Conservation (phyloP, 2,888 invertebrate genomes). For the Nemurella pictetii region DNA sequence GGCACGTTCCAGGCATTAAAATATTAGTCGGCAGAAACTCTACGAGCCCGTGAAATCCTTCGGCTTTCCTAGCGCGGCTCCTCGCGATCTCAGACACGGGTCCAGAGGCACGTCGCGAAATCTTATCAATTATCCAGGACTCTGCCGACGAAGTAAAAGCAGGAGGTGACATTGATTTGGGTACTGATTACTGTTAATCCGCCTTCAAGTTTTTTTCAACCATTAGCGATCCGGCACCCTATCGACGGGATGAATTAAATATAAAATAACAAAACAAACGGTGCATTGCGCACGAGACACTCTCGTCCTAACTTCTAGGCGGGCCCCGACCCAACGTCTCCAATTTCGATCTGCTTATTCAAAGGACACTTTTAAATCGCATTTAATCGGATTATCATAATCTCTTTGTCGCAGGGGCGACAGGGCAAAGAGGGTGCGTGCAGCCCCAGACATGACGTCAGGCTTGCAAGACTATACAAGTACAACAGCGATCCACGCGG, state of each 20-base stretch:
- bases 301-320: too few relatives aligned
- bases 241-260: neutral
- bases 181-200: too few relatives aligned
- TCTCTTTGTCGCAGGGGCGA: neutral
- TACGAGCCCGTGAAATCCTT: slow-evolving; percentile 24
- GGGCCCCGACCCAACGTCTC: neutral
- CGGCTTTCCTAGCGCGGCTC: too few relatives aligned
- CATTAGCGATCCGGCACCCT: neutral
- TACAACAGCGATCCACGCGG: neutral
- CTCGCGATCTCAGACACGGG: too few relatives aligned
- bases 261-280: neutral
- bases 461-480: neutral
- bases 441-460: neutral
- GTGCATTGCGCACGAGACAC: neutral
- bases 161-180: too few relatives aligned
- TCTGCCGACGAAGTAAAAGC: too few relatives aligned
- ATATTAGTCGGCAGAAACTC: slow-evolving; percentile 34
- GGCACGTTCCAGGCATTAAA: slow-evolving; percentile 39
- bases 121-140: too few relatives aligned
- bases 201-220: too few relatives aligned
- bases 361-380: neutral
- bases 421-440: neutral
- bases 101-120: too few relatives aligned
- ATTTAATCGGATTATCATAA: neutral
- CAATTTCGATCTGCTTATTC: neutral